Evolutionary conservation across 2,113 vertebrate genomes (phyloP), one percentile per base, ranked within the genome.

Genomic region (Aleadryas rufinucha): DNA sequence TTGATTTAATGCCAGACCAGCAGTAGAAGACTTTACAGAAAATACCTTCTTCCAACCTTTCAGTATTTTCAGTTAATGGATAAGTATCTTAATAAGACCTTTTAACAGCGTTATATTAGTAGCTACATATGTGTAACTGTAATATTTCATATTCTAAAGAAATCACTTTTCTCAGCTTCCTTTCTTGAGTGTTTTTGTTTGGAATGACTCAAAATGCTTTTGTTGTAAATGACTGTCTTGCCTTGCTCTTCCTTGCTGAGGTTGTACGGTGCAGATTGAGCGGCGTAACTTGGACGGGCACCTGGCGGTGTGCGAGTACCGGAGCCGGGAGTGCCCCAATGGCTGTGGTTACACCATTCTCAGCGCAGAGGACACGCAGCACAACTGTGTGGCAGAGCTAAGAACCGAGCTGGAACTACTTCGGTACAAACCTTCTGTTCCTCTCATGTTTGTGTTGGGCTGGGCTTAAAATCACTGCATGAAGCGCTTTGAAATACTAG

Each of bases 381-480:
- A 99, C 66, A 99, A 98, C 80, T 99, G 99, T 27, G 97, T 99
- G 12, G 98, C 98, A 7, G 99, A 99, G 96, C 97, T 99, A 2
- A 98, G 98, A 50, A 98, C 98, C 0, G 98, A 99, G 78, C 97
- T 99, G 76, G 98, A 99, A 42, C 93, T 98, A 53, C 98, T 99
- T n/a, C 98, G 99, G 99, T 99, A 94, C 72, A 69, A 10, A 76
- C 19, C 76, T 59, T 69, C 71, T 80, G 6, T 45, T 86, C 52
- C 75, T 66, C 91, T 78, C 13, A 1, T 45, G 13, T 39, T 75
- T 81, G 2, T 63, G 1, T 59, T 83, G 87, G 66, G 57, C 77
- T 65, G 49, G 42, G 57, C 52, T 78, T 84, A 49, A 88, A 81
- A 26, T 49, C 33, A 6, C 64, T 72, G 65, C 74, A 8, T 61